These are phyloP conservation scores for Tupaia tana DNA, from an alignment of 2,113 vertebrate genomes.

Conservation along the genomic window DNA sequence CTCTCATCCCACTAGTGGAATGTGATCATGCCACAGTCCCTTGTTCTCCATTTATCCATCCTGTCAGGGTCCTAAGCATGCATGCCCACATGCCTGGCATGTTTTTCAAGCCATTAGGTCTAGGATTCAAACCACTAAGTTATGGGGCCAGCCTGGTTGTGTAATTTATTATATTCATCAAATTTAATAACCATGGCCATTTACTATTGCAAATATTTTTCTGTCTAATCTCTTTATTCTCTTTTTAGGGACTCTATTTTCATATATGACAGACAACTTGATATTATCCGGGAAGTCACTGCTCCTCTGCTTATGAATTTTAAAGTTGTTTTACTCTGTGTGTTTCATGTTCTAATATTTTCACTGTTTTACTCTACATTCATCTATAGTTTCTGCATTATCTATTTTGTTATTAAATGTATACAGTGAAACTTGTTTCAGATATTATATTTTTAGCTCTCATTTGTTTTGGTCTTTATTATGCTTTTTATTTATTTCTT, in stretches of 20 bases:
- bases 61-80: too few relatives aligned
- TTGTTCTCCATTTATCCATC: too few relatives aligned
- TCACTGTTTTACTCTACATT: neutral
- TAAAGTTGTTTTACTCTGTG: neutral
- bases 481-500: neutral
- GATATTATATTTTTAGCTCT: neutral
- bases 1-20: too few relatives aligned
- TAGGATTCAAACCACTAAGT: too few relatives aligned
- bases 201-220: neutral
- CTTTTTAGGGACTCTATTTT: neutral
- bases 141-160: too few relatives aligned
- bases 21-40: too few relatives aligned
- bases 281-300: neutral
- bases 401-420: neutral
- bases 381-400: neutral
- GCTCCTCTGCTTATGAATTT: neutral
- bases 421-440: neutral
- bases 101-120: too few relatives aligned
- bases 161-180: neutral
- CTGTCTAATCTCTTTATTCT: neutral
- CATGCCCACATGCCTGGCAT: too few relatives aligned
- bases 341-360: neutral
- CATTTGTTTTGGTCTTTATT: neutral
- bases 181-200: neutral
- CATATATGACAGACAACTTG: neutral